phyloP scores from a whole-genome alignment of 2,888 invertebrate species.

The Pristionchus maxplancki region DNA sequence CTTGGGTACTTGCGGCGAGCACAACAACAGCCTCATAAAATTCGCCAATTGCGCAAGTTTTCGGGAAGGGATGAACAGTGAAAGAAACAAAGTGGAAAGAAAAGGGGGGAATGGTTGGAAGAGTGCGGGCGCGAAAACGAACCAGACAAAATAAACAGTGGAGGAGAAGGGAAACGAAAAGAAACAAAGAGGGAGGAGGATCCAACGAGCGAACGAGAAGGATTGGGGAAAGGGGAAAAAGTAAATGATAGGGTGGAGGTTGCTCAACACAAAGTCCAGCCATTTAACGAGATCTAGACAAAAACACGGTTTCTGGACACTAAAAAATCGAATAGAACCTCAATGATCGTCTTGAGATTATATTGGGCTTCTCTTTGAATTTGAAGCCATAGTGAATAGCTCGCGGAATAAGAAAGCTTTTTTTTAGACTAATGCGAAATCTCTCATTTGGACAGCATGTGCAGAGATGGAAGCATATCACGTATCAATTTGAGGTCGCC shows the following conservation, averaged over 20 bases:
- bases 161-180: not conserved
- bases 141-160: constrained; percentile 32
- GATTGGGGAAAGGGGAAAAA: not conserved
- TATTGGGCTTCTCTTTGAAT: not conserved
- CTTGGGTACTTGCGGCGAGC: not conserved
- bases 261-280: not conserved
- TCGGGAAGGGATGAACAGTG: not conserved
- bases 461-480: not conserved
- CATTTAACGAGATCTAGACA: not conserved
- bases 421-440: not conserved
- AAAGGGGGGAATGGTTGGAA: not conserved
- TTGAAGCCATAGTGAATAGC: not conserved
- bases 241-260: not conserved
- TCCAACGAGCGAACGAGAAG: not conserved
- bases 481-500: constrained; percentile 3
- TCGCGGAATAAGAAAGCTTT: not conserved
- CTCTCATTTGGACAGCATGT: not conserved
- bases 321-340: not conserved
- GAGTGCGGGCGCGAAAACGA: not conserved
- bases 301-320: not conserved
- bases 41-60: not conserved
- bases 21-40: not conserved
- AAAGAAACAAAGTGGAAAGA: not conserved
- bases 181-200: not conserved
- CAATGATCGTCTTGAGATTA: not conserved